Evolutionary conservation across 2,888 invertebrate genomes (phyloP), one percentile per base, ranked within the genome.

Genomic region (Drosophila percnosoma): DNA sequence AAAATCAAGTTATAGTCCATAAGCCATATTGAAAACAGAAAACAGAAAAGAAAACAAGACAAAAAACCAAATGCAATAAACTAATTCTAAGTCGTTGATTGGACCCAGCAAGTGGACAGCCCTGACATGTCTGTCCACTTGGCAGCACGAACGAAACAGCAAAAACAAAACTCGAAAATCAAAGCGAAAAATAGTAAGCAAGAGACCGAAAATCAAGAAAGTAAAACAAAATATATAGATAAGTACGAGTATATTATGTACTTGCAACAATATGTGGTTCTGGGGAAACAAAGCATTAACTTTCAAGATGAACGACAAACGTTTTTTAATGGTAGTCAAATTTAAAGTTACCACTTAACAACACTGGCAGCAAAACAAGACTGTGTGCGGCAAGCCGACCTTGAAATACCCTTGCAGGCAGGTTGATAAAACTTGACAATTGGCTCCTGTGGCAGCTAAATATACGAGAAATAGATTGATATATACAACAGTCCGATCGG

Each of bases 221-320:
- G 15, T 11, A 53, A 69, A 75, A 49, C n/a, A 71, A 66, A 27
- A 52, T 42, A 48, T 38, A n/a, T 57, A 61, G 42, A 53, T 61
- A 54, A 54, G 53, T 36, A 24, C 53, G 24, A 18, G 53, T 49
- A 58, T 55, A 59, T 38, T 42, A 70, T 38, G 31, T 65, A 55
- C 29, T 45, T 36, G 55, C 49, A 55, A 75, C 66, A 73, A 75
- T 58, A 73, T 70, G 76, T 75, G 87, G 87, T 87, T 87, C 82
- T 89, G 89, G 87, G 90, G 90, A 87, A 87, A 90, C 87, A 86
- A 84, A 77, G 70, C 85, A 78, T 80, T 77, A 85, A 79, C 70
- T 68, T 76, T 83, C 73, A 80, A 82, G 7, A 73, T 73, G 66
- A 73, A 75, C 57, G 53, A 69, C 54, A 73, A 82, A 68, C 49